These are phyloP conservation scores for Loriculus beryllinus DNA, from an alignment of 2,797 vertebrate species.

Conservation along the genomic window DNA sequence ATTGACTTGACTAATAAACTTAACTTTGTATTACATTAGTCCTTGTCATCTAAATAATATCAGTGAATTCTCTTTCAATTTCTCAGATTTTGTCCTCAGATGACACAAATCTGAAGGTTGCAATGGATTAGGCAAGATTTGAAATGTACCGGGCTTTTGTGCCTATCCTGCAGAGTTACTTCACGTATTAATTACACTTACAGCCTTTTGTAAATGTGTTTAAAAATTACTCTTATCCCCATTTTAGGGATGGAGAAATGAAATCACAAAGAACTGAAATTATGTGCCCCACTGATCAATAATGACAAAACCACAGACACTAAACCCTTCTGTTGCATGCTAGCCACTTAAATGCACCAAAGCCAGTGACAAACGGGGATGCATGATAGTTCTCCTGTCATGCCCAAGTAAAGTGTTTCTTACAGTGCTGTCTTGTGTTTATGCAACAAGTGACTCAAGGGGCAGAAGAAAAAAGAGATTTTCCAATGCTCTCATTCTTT, in stretches of 20 bases:
- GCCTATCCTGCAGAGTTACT: background rate
- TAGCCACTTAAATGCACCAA: background rate
- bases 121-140: background rate
- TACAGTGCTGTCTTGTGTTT: background rate
- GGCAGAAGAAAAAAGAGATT: background rate
- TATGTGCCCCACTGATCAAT: background rate
- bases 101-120: background rate
- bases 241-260: background rate
- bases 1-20: conserved; percentile 9
- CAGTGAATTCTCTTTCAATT: background rate
- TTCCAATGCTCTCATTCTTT: background rate
- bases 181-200: background rate
- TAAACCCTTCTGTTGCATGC: background rate
- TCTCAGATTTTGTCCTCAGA: background rate
- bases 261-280: background rate
- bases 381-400: background rate
- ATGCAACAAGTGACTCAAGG: background rate
- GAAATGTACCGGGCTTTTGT: background rate
- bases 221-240: background rate
- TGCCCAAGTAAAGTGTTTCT: background rate
- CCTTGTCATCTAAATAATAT: background rate
- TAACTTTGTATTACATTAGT: background rate
- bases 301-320: background rate
- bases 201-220: background rate
- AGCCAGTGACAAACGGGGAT: background rate